Evolutionary conservation across 2,888 invertebrate species (phyloP).

Genomic region (Crossocerus cetratus): DNA sequence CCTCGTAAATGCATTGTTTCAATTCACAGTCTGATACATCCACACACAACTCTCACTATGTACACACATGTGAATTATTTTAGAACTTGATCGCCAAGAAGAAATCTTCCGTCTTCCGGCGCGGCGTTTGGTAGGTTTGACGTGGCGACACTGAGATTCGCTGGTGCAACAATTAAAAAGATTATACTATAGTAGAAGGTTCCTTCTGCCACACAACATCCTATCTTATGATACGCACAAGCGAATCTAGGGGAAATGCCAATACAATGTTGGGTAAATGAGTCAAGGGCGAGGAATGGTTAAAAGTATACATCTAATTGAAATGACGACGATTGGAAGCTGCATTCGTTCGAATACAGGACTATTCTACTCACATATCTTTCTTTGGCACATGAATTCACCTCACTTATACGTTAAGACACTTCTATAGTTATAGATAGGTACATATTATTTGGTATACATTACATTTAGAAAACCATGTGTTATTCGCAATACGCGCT

Average conservation of each 20-base stretch:
- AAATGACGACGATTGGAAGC: conserved; percentile 16
- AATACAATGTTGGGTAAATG: too few relatives aligned
- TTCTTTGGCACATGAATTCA: conserved; percentile 76
- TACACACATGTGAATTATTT: not conserved
- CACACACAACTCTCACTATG: not conserved
- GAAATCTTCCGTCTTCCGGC: too few relatives aligned
- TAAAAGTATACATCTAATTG: too few relatives aligned
- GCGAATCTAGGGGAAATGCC: too few relatives aligned
- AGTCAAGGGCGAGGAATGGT: too few relatives aligned
- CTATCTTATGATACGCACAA: too few relatives aligned
- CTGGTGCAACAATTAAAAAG: too few relatives aligned
- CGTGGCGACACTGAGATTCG: too few relatives aligned
- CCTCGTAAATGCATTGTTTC: not conserved
- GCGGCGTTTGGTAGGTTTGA: too few relatives aligned
- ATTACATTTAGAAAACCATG: not conserved
- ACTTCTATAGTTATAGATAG: conserved; percentile 42
- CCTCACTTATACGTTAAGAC: conserved; percentile 52
- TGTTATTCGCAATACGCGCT: not conserved
- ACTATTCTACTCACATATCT: conserved; percentile 48
- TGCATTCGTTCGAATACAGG: conserved; percentile 14
- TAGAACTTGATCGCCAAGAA: too few relatives aligned
- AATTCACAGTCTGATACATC: conserved; percentile 6
- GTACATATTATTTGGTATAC: conserved; percentile 24
- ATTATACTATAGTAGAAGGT: too few relatives aligned
- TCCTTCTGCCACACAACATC: too few relatives aligned